phyloP scores from a whole-genome alignment of 2,888 invertebrate genomes.

The Sthenelais limicola region DNA sequence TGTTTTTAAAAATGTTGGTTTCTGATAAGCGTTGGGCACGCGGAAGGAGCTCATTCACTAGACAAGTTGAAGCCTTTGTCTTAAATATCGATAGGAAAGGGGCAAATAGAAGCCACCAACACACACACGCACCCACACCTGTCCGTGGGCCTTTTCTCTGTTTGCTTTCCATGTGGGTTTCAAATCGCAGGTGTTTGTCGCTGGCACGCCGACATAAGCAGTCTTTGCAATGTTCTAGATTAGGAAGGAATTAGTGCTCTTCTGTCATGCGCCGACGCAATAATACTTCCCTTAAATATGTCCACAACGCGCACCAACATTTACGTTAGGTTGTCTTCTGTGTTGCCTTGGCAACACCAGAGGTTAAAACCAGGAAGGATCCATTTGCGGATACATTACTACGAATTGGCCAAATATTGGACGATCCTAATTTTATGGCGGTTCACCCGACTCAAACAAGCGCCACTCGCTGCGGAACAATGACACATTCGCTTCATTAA shows the following conservation, averaged over 20 bases:
- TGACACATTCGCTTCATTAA: conserved; percentile 35
- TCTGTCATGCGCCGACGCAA: neutral
- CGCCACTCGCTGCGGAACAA: neutral
- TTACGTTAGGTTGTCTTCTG: conserved; percentile 32
- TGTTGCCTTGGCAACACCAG: conserved; percentile 33
- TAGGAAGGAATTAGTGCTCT: conserved; percentile 27
- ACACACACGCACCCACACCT: conserved; percentile 26
- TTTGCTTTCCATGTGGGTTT: conserved; percentile 17
- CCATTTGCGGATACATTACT: conserved; percentile 38
- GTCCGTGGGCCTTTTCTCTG: conserved; percentile 5
- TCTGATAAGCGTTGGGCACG: too few relatives aligned
- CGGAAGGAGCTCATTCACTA: too few relatives aligned
- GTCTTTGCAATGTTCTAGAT: conserved; percentile 31
- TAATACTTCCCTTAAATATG: conserved; percentile 39
- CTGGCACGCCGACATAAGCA: conserved; percentile 26
- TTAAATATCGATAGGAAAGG: conserved; percentile 31
- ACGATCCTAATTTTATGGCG: conserved; percentile 37
- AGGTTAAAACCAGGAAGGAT: conserved; percentile 9
- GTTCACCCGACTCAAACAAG: conserved; percentile 21
- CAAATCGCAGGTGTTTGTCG: conserved; percentile 22
- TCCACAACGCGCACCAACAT: conserved; percentile 25
- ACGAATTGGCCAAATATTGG: conserved; percentile 37
- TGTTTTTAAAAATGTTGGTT: too few relatives aligned
- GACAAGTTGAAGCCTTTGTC: conserved; percentile 18
- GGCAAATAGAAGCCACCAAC: neutral